Evolutionary conservation across 2,888 invertebrate species (phyloP), one percentile per base, ranked within the genome.

Genomic region (Shargacucullia verbasci): DNA sequence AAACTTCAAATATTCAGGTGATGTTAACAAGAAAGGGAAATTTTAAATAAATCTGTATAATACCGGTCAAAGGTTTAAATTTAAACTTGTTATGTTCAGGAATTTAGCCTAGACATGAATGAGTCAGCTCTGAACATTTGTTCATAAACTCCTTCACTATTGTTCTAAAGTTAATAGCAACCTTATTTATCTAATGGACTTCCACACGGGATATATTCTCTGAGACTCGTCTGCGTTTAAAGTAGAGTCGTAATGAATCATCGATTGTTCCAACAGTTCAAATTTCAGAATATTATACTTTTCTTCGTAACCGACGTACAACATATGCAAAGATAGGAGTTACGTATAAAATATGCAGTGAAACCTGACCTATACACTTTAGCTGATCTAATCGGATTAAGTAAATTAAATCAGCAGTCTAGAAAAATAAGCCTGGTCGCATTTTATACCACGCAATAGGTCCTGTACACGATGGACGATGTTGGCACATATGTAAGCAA

Each of bases 151-250:
- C 39, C 29, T 46, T 15, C 33, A 7, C 57, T 33, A 70, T 64
- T 71, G 60, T 71, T 71, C 53, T 50, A 39, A 13, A 12, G 37
- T 56, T 59, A 55, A 54, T 48, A 29, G 33, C 34, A 10, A 13
- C 39, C 53, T 53, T 53, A 58, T 63, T 55, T 59, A 59, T 48
- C 31, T 70, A 53, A 67, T 53, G 27, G 55, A 29, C 34, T 45
- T 56, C 41, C 12, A 47, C 62, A 45, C 62, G 52, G 58, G 25
- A 56, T 29, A n/a, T 39, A 25, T n/a, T n/a, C n/a, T 43, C 38
- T 29, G 48, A 53, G 38, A 38, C 53, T 47, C 11, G 11, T 20
- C n/a, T 55, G 41, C 14, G 11, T 25, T 9, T 45, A 13, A 43
- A 12, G 37, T 12, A 13, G 43, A 12, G 37, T 12, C n/a, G 34